Percentiles rank a stretch among this genome's conserved stretches.
Evolutionary conservation across 2,797 vertebrate genomes (phyloP).

Genomic region (Microctenopoma stevenorrisi): DNA sequence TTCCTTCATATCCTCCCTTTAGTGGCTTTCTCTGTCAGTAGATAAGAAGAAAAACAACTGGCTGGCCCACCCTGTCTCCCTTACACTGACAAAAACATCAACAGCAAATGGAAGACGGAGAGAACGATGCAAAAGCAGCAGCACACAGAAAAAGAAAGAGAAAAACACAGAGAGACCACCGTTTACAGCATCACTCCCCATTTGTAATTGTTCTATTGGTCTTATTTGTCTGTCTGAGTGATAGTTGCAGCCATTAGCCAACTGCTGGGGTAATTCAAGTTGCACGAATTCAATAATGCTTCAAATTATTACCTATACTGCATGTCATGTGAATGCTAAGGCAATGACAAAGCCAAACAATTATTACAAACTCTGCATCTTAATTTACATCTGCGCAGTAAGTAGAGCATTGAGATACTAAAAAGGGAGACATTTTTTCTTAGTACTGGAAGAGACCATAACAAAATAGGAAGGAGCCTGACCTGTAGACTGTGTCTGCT

Average conservation of each 20-base stretch:
- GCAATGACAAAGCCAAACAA: neutral
- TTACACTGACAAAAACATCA: neutral
- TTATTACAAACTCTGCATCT: neutral
- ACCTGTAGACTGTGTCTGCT: neutral
- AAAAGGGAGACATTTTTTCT: neutral
- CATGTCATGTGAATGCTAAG: neutral
- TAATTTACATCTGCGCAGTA: too few species aligned
- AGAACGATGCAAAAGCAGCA: neutral
- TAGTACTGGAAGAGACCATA: neutral
- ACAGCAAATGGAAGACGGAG: neutral
- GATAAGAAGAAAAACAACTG: conserved; percentile 3
- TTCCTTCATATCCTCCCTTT: conserved; percentile 5
- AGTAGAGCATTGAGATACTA: neutral
- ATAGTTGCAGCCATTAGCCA: neutral
- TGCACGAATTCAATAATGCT: neutral
- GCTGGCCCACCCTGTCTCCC: neutral
- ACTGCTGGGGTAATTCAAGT: neutral
- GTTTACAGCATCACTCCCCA: rapidly evolving
- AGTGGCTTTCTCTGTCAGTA: conserved; percentile 1
- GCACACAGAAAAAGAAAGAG: neutral
- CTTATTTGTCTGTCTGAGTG: neutral
- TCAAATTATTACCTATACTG: neutral
- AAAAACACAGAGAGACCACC: neutral
- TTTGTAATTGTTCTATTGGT: neutral
- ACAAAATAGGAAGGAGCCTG: neutral